These are phyloP conservation scores for Aurelia coerulea DNA, from an alignment of 30 jellyfish, hydroid and myxozoan genomes.

Conservation along the genomic window DNA sequence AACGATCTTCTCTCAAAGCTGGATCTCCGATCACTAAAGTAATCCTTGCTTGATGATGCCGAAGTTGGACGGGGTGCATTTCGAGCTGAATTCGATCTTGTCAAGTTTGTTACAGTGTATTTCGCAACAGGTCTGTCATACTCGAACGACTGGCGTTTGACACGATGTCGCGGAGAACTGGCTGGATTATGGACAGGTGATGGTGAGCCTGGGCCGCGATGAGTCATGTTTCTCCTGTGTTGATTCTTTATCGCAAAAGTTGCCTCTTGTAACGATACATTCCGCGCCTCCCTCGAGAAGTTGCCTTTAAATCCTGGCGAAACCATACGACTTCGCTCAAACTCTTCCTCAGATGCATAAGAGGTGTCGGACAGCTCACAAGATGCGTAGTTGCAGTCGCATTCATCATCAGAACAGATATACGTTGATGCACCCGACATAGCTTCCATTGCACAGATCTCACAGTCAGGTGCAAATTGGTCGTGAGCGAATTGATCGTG, in stretches of 20 bases:
- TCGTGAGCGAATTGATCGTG: neutral
- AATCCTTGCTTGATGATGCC: slow-evolving; percentile 19
- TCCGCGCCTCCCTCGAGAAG: slow-evolving; percentile 68
- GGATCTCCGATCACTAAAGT: slow-evolving; percentile 44
- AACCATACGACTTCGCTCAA: slow-evolving; percentile 60
- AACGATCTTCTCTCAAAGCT: slow-evolving; percentile 54
- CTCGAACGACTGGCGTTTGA: slow-evolving; percentile 27
- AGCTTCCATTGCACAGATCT: slow-evolving; percentile 61
- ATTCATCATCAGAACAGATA: slow-evolving; percentile 79
- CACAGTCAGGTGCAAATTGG: slow-evolving; percentile 69
- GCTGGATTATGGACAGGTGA: slow-evolving; percentile 56
- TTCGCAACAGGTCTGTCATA: slow-evolving; percentile 48
- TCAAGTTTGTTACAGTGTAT: slow-evolving; percentile 27
- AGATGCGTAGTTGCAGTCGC: slow-evolving; percentile 73
- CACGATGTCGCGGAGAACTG: slow-evolving; percentile 39
- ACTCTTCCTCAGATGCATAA: slow-evolving; percentile 73
- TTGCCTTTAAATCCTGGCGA: slow-evolving; percentile 62
- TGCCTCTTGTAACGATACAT: slow-evolving; percentile 68
- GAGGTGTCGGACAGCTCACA: slow-evolving; percentile 80
- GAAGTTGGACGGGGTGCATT: slow-evolving; percentile 38
- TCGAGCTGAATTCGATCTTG: slow-evolving; percentile 60
- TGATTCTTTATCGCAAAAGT: slow-evolving; percentile 61
- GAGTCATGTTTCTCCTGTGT: slow-evolving; percentile 18
- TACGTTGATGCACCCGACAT: slow-evolving; percentile 63
- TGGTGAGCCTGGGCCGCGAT: slow-evolving; percentile 40